Percentiles rank a stretch among this genome's conserved stretches.
These are phyloP conservation scores for Nerophis lumbriciformis DNA, from an alignment of 2,113 vertebrate species.

Conservation along the genomic window DNA sequence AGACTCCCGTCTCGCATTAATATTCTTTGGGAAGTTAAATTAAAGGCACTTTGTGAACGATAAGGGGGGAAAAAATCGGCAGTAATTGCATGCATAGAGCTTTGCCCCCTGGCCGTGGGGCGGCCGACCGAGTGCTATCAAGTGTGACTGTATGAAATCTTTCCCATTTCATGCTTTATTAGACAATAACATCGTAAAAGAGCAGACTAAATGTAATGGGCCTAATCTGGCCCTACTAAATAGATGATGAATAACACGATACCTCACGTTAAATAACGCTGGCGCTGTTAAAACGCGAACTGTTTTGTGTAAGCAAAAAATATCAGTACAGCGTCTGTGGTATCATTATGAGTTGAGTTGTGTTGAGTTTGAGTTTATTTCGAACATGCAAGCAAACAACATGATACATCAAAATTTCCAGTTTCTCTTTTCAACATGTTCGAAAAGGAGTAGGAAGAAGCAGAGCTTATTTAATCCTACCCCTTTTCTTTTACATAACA, in stretches of 20 bases:
- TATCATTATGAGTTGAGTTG: no score
- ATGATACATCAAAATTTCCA: no score
- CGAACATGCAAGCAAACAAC: no score
- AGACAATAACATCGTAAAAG: constrained; percentile 60
- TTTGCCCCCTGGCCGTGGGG: constrained; percentile 59
- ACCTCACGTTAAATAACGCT: constrained; percentile 39
- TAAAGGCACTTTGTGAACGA: constrained; percentile 41
- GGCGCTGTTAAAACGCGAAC: constrained; percentile 8
- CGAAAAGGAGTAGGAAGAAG: no score
- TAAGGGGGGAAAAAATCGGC: constrained; percentile 63
- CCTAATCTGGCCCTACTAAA: constrained; percentile 54
- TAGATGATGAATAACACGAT: constrained; percentile 49
- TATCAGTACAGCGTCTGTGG: neutral
- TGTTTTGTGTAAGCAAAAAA: neutral
- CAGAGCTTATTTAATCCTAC: no score
- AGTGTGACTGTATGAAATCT: constrained; percentile 41
- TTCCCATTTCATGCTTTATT: constrained; percentile 54
- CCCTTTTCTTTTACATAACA: no score
- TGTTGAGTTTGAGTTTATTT: no score
- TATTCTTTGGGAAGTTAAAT: constrained; percentile 48
- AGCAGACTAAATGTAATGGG: constrained; percentile 56
- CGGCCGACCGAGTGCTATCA: constrained; percentile 41
- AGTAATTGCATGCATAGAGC: constrained; percentile 64
- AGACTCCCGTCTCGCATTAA: constrained; percentile 26
- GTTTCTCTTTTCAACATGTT: no score